Evolutionary conservation across 2,888 invertebrate genomes (phyloP), one percentile per base, ranked within the genome.

Genomic region (Dynastes tityus): DNA sequence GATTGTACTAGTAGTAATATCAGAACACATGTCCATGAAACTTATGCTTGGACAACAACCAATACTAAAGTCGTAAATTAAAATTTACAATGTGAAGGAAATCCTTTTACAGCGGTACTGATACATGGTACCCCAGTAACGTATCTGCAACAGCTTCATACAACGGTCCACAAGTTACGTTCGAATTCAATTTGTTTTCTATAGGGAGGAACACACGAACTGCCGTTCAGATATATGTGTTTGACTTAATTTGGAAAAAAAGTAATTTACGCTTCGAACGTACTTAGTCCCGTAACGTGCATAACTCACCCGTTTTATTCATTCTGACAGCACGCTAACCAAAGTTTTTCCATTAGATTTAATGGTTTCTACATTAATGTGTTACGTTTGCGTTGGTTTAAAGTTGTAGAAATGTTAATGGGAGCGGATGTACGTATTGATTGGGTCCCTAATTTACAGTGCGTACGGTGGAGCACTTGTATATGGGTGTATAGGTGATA

Each of bases 171-270:
- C 53, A 53, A 53, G 13, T 53, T 13, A n/a, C 55, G 55, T 22
- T 22, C n/a, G 22, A 55, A 55, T 55, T 55, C 55, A 55, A 55
- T 55, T 55, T 55, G 55, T 55, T 55, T 55, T 22, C 55, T 55
- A 22, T 16, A 16, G 16, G n/a, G n/a, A n/a, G 55, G n/a, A 45
- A 45, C 55, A 55, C 22, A 13, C 16, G 22, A n/a, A 16, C 55
- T 13, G 5, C 22, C 22, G 55, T 55, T 55, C 22, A 3, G 55
- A 55, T 11, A 55, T 55, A 55, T 55, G 55, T n/a, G 55, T 16
- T 55, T 55, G 55, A 55, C n/a, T 55, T n/a, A 55, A 55, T 55
- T 55, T n/a, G 45, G 22, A 55, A 55, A 55, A 55, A 55, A 55
- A n/a, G 55, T 55, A 55, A 55, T 55, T 2, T 55, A 16, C 8